Evolutionary conservation across 2,113 vertebrate genomes (phyloP).

Genomic region (Ellobius talpinus): DNA sequence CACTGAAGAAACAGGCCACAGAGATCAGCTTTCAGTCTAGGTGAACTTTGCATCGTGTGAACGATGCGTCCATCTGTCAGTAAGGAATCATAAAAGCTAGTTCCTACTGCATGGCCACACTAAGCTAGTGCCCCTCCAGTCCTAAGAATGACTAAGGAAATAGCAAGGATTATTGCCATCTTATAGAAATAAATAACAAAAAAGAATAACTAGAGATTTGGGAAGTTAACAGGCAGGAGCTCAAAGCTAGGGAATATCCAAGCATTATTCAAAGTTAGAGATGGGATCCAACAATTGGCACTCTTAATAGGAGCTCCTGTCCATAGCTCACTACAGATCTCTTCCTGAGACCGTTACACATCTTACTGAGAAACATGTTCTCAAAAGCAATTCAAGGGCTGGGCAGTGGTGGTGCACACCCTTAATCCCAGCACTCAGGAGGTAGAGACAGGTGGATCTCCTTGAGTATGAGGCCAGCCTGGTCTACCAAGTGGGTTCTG

Average conservation of each 20-base stretch:
- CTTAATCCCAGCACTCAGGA: no score
- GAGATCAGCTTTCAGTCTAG: neutral
- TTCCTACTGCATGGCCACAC: neutral
- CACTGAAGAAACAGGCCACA: neutral
- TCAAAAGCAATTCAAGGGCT: slow-evolving; percentile 20
- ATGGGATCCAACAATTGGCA: neutral
- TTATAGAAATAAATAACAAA: neutral
- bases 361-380: slow-evolving; percentile 19
- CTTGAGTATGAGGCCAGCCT: no score
- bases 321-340: neutral
- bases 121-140: neutral
- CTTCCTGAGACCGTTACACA: neutral
- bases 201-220: neutral
- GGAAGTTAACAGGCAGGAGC: neutral
- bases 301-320: neutral
- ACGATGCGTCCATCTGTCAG: neutral
- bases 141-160: neutral
- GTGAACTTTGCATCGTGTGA: neutral
- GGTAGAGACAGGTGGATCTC: no score
- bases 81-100: neutral
- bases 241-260: neutral
- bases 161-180: neutral
- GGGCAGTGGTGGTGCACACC: no score
- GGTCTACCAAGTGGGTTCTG: no score
- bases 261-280: neutral